Base-by-base conservation (phyloP, 2,113 vertebrate genomes). In the Cavia aperea region DNA sequence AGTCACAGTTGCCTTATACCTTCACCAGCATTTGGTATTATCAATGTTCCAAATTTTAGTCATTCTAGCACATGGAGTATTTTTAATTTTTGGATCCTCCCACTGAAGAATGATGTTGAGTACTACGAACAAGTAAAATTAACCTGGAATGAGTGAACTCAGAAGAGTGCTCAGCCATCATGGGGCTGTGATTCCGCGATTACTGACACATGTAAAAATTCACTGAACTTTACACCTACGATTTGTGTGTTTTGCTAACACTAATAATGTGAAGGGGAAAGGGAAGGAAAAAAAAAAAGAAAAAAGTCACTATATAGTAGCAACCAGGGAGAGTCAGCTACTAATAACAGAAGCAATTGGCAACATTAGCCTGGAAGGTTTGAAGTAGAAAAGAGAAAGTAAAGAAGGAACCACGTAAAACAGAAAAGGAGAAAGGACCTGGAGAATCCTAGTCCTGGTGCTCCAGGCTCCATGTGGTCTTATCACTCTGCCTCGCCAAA, bases 41-140 rank as follows among this genome's bases (percentile, higher is more conserved):
- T 56, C 18, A 7, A 16, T 29, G 46, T 90, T 85, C n/a, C 15
- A 72, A 36, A 36, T 36, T 79, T 81, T 81, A 72, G 73, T 19
- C 9, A 81, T 31, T 78, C 46, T 89, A 49, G 13, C 62, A 29
- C 6, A 16, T 75, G 60, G n/a, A 33, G 13, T n/a, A 43, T 13
- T 33, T 89, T 49, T 70, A n/a, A 9, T 23, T 60, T 87, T 85
- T 81, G 10, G 24, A 63, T 63, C 78, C 51, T 33, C 9, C 51
- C 11, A 46, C 21, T 63, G 19, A 86, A 85, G 5, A 79, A 36
- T 51, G 72, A 85, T n/a, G 19, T 12, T 78, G 43, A 88, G 24
- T 14, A 70, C 72, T 86, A 46, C 56, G 78, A 89, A 54, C 21
- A 73, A 66, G 62, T 88, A 63, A 91, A 86, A 94, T 36, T 85